Evolutionary conservation across 2,888 invertebrate genomes (phyloP), one percentile per base, ranked within the genome.

Genomic region (Chymomyza amoena): DNA sequence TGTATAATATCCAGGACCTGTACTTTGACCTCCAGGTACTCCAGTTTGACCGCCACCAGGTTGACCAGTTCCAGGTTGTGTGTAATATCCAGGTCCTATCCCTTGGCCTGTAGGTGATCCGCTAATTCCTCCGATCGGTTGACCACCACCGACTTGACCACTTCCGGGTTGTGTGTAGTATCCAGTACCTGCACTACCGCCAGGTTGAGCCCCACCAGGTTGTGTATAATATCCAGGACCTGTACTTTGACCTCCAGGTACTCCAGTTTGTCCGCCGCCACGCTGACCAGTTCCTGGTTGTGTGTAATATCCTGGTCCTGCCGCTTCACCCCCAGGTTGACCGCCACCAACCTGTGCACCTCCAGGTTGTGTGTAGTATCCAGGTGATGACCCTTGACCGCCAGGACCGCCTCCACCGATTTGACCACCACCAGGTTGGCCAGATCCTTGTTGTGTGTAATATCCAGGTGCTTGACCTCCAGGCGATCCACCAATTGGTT

Each of bases 201-300:
- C 65, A 0, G 73, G 68, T 28, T 72, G 72, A 2, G 32, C 63
- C 10, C 18, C 36, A n/a, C 68, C 66, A 1, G 74, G 59, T 7
- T 66, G 68, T 20, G 39, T 51, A 6, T 28, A 36, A 36, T 32
- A 32, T 25, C 52, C 61, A 56, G 32, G 13, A 18, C 50, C 69
- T n/a, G 52, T 61, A 39, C 68, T 71, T 75, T 9, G 50, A 66
- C 74, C 7, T 75, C 72, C 16, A 73, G 76, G 2, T 7, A 16
- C 60, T 1, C 13, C 57, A 52, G 7, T 16, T 18, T 52, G 75
- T n/a, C 25, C 50, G n/a, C 36, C 32, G 13, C 63, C 69, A 39
- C 68, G 52, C 7, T 39, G 69, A 10, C 66, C 68, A 1, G 9
- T 28, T n/a, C 66, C 70, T 0, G 76, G 66, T 7, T 70, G 76